These are phyloP conservation scores for Oscheius sp. DNA, from an alignment of 2,888 invertebrate genomes.

Conservation along the genomic window DNA sequence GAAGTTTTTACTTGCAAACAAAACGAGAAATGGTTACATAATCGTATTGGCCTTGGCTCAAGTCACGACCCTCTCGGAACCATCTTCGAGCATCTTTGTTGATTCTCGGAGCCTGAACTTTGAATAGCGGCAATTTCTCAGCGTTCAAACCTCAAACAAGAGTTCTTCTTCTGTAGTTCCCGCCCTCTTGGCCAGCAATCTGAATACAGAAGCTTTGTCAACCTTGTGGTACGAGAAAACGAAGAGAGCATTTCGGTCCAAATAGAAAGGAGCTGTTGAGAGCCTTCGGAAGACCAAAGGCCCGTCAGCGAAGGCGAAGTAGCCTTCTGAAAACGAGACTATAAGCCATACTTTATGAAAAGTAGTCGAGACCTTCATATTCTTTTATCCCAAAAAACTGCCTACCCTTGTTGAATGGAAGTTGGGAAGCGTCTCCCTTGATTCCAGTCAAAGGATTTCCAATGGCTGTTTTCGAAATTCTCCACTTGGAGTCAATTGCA, in stretches of 20 bases:
- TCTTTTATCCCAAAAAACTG: background rate
- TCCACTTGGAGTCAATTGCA: constrained; percentile 55
- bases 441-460: constrained; percentile 67
- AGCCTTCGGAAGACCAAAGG: constrained; percentile 58
- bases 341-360: too few species aligned
- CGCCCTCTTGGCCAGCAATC: constrained; percentile 51
- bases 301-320: constrained; percentile 62
- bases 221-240: constrained; percentile 70
- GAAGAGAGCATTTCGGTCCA: constrained; percentile 59
- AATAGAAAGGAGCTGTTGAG: constrained; percentile 59
- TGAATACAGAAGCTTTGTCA: constrained; percentile 49
- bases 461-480: constrained; percentile 48
- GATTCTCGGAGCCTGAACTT: constrained; percentile 40
- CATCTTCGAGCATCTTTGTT: constrained; percentile 60
- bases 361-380: too few species aligned
- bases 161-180: constrained; percentile 48
- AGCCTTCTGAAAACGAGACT: constrained; percentile 56
- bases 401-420: constrained; percentile 64
- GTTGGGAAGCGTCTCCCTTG: constrained; percentile 62
- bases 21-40: constrained; percentile 48
- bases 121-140: constrained; percentile 22
- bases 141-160: constrained; percentile 46
- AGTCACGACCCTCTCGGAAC: constrained; percentile 64
- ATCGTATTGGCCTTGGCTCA: constrained; percentile 62
- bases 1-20: background rate